phyloP scores from a whole-genome alignment of 2,113 vertebrate species.

The Euleptes europaea region DNA sequence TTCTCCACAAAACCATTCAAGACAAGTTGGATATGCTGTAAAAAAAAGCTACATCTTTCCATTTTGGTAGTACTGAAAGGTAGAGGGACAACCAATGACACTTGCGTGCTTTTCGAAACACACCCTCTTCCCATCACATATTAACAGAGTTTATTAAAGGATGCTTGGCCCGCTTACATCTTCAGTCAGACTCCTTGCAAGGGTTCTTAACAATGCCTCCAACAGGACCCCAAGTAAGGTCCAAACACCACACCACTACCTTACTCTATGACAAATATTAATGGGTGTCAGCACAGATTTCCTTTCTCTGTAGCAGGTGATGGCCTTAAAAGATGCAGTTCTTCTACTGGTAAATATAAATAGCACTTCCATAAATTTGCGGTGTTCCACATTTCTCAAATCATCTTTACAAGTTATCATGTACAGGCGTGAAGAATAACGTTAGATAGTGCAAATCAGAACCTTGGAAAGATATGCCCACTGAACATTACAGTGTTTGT shows the following conservation, averaged over 20 bases:
- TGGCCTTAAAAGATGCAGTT: not conserved
- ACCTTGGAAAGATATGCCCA: not conserved
- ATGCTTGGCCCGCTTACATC: not conserved
- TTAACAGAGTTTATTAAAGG: not conserved
- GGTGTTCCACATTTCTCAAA: not conserved
- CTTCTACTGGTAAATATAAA: not conserved
- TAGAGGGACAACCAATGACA: not conserved
- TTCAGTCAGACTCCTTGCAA: not conserved
- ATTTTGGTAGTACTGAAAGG: not conserved
- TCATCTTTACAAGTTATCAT: constrained; percentile 3
- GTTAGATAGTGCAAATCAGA: not conserved
- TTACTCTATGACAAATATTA: rapidly evolving
- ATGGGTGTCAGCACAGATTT: not conserved
- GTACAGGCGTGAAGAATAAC: not conserved
- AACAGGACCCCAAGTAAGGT: not conserved
- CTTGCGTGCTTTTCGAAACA: not conserved
- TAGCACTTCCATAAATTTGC: not conserved
- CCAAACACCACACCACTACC: rapidly evolving
- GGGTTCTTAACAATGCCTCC: constrained; percentile 35
- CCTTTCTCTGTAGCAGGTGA: not conserved
- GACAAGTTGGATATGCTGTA: not conserved
- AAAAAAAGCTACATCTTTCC: not conserved
- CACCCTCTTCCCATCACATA: not conserved
- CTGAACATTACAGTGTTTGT: constrained; percentile 2
- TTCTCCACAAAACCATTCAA: not conserved